These are phyloP conservation scores for Formica selysi DNA, from an alignment of 1,140 invertebrate species.

Conservation along the genomic window DNA sequence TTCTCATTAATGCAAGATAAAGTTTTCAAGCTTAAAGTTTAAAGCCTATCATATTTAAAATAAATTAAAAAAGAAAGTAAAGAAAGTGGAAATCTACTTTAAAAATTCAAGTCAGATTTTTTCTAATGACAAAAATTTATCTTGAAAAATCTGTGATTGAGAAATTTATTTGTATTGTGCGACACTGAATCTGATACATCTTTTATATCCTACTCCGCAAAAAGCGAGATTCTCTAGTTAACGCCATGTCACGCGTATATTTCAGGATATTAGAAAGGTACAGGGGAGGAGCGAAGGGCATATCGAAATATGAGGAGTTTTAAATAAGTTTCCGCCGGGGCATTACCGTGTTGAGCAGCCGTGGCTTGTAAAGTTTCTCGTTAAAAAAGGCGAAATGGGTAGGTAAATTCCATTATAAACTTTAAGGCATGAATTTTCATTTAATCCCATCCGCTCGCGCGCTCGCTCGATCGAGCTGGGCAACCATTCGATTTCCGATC, in stretches of 20 bases:
- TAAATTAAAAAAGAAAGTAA: neutral
- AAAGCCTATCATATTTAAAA: neutral
- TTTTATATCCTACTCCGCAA: neutral
- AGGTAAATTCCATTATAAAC: conserved; percentile 61
- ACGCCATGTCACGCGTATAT: conserved; percentile 52
- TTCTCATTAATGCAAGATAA: neutral
- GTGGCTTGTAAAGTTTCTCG: conserved; percentile 58
- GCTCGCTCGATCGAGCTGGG: conserved; percentile 17
- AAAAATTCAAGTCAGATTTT: neutral
- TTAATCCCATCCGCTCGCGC: conserved; percentile 49
- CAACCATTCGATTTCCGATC: conserved; percentile 50
- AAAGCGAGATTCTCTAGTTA: conserved; percentile 30
- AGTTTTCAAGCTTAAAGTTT: neutral
- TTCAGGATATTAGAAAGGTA: conserved; percentile 31
- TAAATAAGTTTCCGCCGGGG: conserved; percentile 57
- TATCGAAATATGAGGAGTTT: conserved; percentile 52
- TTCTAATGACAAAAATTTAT: neutral
- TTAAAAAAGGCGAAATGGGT: conserved; percentile 46
- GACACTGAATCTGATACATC: neutral
- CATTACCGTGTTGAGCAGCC: conserved; percentile 58
- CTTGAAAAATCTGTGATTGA: neutral
- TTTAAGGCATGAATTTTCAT: conserved; percentile 64
- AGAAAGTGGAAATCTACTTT: no score
- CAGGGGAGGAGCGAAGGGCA: no score
- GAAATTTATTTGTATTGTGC: neutral